A percentile compares a stretch with the other conserved stretches of the same genome.
Conservation (phyloP, 1,140 invertebrate species). For the Drosophila carrolli region DNA sequence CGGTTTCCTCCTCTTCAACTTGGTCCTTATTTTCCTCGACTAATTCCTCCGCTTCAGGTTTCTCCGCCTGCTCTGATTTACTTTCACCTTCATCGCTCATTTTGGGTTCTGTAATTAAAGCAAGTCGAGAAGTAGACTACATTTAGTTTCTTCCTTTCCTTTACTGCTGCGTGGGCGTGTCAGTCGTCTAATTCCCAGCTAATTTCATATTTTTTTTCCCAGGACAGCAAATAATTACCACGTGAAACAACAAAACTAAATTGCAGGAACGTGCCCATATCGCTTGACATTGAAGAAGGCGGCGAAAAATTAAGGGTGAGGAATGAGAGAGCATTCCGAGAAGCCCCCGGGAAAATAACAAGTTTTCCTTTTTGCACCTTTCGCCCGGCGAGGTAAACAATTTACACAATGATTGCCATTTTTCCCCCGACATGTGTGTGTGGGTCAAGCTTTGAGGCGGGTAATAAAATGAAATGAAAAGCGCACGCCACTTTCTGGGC, state of each 20-base stretch:
- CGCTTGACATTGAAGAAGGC: constrained; percentile 67
- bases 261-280: constrained; percentile 78
- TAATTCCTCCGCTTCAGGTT: not conserved
- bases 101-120: constrained; percentile 69
- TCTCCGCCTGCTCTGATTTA: constrained; percentile 9
- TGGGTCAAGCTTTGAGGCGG: constrained; percentile 52
- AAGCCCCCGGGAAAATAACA: constrained; percentile 52
- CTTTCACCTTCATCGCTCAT: constrained; percentile 58
- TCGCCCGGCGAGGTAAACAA: constrained; percentile 60
- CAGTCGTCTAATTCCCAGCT: constrained; percentile 71
- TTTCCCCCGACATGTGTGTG: constrained; percentile 24
- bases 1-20: not conserved
- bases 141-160: constrained; percentile 57
- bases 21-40: not conserved
- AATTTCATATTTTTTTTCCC: constrained; percentile 75
- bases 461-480: constrained; percentile 77
- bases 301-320: constrained; percentile 6
- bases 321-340: constrained; percentile 40
- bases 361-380: constrained; percentile 56
- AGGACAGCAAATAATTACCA: constrained; percentile 56
- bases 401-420: constrained; percentile 67
- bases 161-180: constrained; percentile 40
- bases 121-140: constrained; percentile 67
- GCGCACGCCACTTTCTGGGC: constrained; percentile 59
- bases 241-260: constrained; percentile 60